Percentiles rank a stretch among this genome's conserved stretches.
Evolutionary conservation across 1,140 invertebrate genomes (phyloP).

Genomic region (Lutraria rhynchaena): DNA sequence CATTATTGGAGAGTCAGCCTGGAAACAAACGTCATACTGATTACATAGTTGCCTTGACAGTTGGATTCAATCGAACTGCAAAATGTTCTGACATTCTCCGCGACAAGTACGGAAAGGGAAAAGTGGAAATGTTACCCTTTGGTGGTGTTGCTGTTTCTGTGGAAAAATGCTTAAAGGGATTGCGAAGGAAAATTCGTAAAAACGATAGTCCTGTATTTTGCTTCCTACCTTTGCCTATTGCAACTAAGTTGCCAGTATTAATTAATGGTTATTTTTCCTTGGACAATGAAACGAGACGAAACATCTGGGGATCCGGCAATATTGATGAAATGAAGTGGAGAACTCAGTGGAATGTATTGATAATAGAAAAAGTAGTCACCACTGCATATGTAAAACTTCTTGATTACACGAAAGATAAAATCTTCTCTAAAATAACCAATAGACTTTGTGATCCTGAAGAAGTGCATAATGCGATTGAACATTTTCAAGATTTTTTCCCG

Average conservation of each 20-base stretch:
- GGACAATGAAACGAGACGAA: conserved; percentile 76
- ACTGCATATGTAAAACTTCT: conserved; percentile 67
- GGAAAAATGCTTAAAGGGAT: no score
- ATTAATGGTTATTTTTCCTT: conserved; percentile 80
- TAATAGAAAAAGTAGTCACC: conserved; percentile 68
- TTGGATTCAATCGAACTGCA: conserved; percentile 65
- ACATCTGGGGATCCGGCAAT: conserved; percentile 69
- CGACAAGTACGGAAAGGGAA: conserved; percentile 54
- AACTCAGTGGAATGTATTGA: conserved; percentile 72
- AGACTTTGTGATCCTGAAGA: no score
- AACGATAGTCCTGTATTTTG: conserved; percentile 70
- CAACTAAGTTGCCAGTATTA: conserved; percentile 74
- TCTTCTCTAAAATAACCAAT: no score
- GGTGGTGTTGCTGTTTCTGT: conserved; percentile 72
- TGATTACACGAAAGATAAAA: conserved; percentile 12
- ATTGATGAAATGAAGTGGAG: conserved; percentile 43
- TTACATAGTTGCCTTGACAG: conserved; percentile 62
- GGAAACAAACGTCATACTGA: not conserved
- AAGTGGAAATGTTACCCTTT: conserved; percentile 71
- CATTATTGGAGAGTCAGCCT: conserved; percentile 12
- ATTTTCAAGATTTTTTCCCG: conserved; percentile 2
- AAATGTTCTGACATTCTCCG: conserved; percentile 40
- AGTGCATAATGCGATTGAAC: not conserved
- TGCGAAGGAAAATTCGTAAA: no score
- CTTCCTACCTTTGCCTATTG: conserved; percentile 77